phyloP scores from a whole-genome alignment of 2,113 vertebrate species.

The Rhabdomys dilectus region DNA sequence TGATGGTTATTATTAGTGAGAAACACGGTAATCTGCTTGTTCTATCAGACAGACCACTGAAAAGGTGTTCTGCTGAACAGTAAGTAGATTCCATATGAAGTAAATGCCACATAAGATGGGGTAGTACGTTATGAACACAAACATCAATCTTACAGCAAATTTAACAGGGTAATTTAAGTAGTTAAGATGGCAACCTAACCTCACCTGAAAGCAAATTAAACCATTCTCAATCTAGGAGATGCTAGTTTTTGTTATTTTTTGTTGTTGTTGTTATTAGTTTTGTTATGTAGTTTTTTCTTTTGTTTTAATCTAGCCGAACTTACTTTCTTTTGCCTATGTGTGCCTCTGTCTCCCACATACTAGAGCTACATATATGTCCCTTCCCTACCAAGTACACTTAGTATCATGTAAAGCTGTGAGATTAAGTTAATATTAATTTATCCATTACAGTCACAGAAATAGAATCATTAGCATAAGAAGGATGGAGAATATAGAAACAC shows the following conservation, averaged over 20 bases:
- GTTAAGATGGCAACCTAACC: conserved; percentile 15
- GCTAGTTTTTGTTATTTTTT: background rate
- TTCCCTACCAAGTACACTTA: background rate
- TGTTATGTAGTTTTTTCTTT: background rate
- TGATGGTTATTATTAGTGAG: conserved; percentile 5
- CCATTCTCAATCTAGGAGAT: background rate
- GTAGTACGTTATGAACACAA: background rate
- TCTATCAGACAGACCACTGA: background rate
- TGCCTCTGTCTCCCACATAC: background rate
- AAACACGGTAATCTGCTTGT: conserved; percentile 43
- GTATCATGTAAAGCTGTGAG: background rate
- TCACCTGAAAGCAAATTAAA: background rate
- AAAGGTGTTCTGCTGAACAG: background rate
- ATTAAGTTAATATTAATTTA: background rate
- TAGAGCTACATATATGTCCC: background rate
- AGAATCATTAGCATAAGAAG: background rate
- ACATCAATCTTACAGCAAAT: conserved; percentile 16
- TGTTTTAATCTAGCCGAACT: background rate
- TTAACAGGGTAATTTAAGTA: background rate
- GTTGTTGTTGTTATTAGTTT: background rate
- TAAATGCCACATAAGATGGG: background rate
- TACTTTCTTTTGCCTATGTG: background rate
- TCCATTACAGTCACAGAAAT: background rate
- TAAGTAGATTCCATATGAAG: conserved; percentile 5
- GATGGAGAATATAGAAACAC: background rate